Conservation (phyloP, 2,113 vertebrate genomes). For the Ceuthmochares aereus region DNA sequence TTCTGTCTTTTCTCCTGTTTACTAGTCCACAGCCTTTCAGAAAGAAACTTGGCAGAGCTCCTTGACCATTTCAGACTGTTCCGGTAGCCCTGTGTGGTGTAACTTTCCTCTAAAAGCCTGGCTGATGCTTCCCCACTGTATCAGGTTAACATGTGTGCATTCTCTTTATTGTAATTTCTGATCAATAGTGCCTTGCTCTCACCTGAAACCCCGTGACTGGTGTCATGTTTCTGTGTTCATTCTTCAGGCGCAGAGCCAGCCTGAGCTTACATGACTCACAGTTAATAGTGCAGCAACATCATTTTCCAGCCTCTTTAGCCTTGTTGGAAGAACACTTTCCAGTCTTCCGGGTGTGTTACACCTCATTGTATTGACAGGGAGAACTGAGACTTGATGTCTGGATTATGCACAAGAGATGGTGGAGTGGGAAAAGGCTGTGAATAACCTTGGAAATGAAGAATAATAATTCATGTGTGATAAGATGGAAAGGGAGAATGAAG, state of each 20-base stretch:
- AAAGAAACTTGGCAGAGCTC: background rate
- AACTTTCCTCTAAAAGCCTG: background rate
- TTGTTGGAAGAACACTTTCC: background rate
- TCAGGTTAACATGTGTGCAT: background rate
- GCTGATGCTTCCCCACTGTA: accelerated
- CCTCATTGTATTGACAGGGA: background rate
- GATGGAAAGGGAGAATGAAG: background rate
- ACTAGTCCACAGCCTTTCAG: background rate
- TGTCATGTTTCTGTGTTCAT: background rate
- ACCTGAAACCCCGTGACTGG: background rate
- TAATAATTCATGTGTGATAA: background rate
- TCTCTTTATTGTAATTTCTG: background rate
- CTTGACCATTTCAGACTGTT: background rate
- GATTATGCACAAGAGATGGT: background rate
- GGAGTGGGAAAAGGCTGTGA: background rate
- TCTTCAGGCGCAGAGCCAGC: background rate
- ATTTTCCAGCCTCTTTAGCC: background rate
- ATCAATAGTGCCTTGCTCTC: background rate
- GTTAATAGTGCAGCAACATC: background rate
- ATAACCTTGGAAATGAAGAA: background rate
- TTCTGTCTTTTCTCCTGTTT: background rate
- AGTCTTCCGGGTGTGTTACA: background rate
- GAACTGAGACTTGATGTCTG: background rate
- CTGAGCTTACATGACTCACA: background rate
- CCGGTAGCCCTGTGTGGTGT: background rate